A percentile compares a stretch with the other conserved stretches of the same genome.
Conservation (phyloP, 1,140 invertebrate species). For the Vanessa atalanta region DNA sequence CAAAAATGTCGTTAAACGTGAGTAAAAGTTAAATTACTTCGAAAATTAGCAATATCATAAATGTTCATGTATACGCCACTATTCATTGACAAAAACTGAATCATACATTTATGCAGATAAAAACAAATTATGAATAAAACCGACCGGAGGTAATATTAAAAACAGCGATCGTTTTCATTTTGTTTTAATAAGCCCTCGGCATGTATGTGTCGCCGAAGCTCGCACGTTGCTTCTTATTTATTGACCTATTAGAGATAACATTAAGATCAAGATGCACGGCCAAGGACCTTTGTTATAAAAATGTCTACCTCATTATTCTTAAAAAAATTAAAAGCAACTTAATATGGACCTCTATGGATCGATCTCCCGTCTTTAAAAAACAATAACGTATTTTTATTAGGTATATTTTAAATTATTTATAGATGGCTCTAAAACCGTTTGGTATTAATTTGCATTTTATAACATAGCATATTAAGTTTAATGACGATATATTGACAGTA, state of each 20-base stretch:
- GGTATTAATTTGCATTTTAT: constrained; percentile 23
- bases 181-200: constrained; percentile 71
- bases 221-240: constrained; percentile 79
- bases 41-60: not conserved
- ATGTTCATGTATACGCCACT: not conserved
- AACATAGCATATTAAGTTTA: constrained; percentile 13
- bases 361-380: not conserved
- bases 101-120: constrained; percentile 20
- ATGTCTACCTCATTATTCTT: constrained; percentile 79
- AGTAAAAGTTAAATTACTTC: not conserved
- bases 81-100: constrained; percentile 23
- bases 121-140: constrained; percentile 50
- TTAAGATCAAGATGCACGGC: constrained; percentile 80
- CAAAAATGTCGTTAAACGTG: not conserved
- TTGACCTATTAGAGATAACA: constrained; percentile 81
- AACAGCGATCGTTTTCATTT: constrained; percentile 65
- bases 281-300: constrained; percentile 81
- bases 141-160: constrained; percentile 62
- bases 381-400: constrained; percentile 31
- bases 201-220: constrained; percentile 77
- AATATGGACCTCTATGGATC: constrained; percentile 54
- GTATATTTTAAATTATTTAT: constrained; percentile 20
- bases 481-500: constrained; percentile 5
- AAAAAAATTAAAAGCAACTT: constrained; percentile 66
- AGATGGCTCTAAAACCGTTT: constrained; percentile 4